Conservation (phyloP, 2,797 vertebrate species). For the Mallotus villosus region DNA sequence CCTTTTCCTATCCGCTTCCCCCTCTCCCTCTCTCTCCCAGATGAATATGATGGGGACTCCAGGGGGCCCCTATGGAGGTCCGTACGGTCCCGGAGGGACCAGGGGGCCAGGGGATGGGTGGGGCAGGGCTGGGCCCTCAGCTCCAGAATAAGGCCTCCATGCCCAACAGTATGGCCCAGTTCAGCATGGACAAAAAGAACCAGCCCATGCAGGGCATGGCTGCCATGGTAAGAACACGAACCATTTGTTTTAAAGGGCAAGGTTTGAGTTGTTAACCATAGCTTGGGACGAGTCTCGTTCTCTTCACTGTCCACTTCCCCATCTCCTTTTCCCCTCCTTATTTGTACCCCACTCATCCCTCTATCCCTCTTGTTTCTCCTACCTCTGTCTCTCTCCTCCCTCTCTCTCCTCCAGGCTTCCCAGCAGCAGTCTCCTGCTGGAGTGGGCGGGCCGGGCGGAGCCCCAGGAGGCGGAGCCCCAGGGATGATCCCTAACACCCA, state of each 20-base stretch:
- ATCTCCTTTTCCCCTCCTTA: too few species aligned
- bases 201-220: constrained; percentile 88
- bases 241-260: neutral
- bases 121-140: constrained; percentile 87
- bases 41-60: constrained; percentile 94
- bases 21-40: constrained; percentile 59
- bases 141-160: constrained; percentile 91
- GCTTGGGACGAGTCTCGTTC: too few species aligned
- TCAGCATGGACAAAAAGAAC: constrained; percentile 92
- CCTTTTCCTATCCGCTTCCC: neutral
- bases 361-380: neutral
- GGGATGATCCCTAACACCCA: constrained; percentile 74
- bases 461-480: constrained; percentile 59
- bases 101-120: constrained; percentile 85
- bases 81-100: constrained; percentile 81
- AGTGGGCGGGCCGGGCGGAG: constrained; percentile 59
- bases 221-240: constrained; percentile 81
- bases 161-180: constrained; percentile 88
- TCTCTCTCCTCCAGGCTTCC: constrained; percentile 70
- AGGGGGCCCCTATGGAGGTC: constrained; percentile 84
- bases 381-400: neutral
- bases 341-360: neutral
- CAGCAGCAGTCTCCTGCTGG: constrained; percentile 86
- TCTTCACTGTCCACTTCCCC: too few species aligned
- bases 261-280: too few species aligned